Evolutionary conservation across 2,888 invertebrate species (phyloP), one percentile per base, ranked within the genome.

Genomic region (Horisme vitalbata): DNA sequence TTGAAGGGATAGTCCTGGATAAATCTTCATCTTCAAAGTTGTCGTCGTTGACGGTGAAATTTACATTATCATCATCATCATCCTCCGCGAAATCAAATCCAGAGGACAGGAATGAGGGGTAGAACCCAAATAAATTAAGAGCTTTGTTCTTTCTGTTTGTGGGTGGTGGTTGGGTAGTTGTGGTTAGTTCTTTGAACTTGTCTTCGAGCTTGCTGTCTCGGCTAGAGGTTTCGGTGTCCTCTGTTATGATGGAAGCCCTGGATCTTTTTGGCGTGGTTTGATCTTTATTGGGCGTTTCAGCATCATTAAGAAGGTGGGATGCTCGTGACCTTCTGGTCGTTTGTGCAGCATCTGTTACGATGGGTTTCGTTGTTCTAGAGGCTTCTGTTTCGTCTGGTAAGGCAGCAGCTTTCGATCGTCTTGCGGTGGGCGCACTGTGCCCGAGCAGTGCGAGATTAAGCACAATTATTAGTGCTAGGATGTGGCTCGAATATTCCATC

Each of bases 41-140:
- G 12, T 88, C 87, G 20, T 91, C 91, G 60, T 91, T 91, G 10
- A 91, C 89, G 1, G 90, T 83, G 59, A 91, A 85, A 15, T 83
- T 87, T 31, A 90, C 78, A 35, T 88, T 83, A 41, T 90, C 88
- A 27, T 88, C 88, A 10, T 85, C 85, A 27, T 86, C 88, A 45
- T 89, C 49, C 14, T 35, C 89, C 3, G 75, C 61, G 56, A 86
- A 90, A 56, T 90, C 90, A 2, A 87, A 62, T 4, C 86, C 85
- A 2, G 87, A 87, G 0, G 87, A 80, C 2, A 90, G 67, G 52
- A 85, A 90, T 0, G 90, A 87, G 1, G 91, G 91, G 49, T 83
- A 85, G 59, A 83, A 91, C 2, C 91, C 89, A 56, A 90, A 90
- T n/a, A 90, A 73, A 32, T 89, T 83, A 0, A 91, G 71, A 0